Conservation (phyloP, 2,113 vertebrate species). For the Turnix velox region DNA sequence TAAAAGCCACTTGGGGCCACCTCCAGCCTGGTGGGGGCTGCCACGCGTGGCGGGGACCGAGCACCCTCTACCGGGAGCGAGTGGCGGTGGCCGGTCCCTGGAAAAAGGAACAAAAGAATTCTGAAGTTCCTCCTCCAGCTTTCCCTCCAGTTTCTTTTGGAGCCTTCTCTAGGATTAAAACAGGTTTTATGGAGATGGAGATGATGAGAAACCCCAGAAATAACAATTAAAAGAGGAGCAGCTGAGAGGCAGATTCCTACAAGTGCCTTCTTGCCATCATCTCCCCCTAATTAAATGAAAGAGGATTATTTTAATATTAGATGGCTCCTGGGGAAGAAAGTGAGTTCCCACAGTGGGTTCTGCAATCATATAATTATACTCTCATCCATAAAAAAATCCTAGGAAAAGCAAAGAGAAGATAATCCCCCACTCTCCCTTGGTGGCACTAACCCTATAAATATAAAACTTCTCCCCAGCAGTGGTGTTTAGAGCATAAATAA, state of each 20-base stretch:
- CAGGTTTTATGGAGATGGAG: background rate
- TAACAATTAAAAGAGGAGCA: background rate
- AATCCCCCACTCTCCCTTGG: rapidly evolving
- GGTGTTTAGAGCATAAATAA: background rate
- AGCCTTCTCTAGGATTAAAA: background rate
- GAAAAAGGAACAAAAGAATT: background rate
- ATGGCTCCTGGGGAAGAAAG: background rate
- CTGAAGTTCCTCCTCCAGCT: rapidly evolving
- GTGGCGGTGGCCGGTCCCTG: background rate
- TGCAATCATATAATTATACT: rapidly evolving
- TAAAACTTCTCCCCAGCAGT: background rate
- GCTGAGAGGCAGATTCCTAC: no score
- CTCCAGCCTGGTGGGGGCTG: background rate
- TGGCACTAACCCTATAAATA: rapidly evolving
- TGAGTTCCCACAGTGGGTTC: background rate
- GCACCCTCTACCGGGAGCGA: slow-evolving; percentile 1
- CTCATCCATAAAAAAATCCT: background rate
- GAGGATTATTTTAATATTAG: background rate
- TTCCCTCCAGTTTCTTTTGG: background rate
- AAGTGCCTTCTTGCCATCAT: background rate
- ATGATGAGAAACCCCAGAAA: background rate
- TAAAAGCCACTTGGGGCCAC: background rate
- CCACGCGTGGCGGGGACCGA: background rate
- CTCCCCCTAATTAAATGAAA: background rate
- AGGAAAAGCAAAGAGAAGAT: background rate